Percentiles rank a stretch among this genome's conserved stretches.
These are phyloP conservation scores for Pipistrellus kuhlii DNA, from an alignment of 2,797 vertebrate species.

Conservation along the genomic window DNA sequence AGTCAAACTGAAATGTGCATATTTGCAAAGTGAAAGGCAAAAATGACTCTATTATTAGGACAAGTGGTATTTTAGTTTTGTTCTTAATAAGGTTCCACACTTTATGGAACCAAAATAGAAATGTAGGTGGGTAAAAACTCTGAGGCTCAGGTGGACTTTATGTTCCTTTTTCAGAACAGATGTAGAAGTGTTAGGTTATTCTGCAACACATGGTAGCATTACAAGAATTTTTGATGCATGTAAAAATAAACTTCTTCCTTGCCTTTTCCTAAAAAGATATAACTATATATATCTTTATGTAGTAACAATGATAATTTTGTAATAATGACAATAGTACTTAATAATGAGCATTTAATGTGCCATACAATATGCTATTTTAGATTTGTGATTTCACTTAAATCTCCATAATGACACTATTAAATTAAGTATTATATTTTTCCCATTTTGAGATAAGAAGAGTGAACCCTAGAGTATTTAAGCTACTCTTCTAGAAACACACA, in stretches of 20 bases:
- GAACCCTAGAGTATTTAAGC: not conserved
- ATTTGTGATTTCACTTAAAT: constrained; percentile 19
- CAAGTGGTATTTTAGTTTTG: constrained; percentile 20
- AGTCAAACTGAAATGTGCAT: not conserved
- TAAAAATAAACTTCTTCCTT: not conserved
- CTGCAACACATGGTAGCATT: not conserved
- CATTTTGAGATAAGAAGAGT: constrained; percentile 42
- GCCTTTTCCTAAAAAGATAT: not conserved
- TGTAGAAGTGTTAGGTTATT: not conserved
- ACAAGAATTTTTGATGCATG: not conserved
- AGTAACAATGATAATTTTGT: not conserved
- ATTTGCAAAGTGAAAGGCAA: constrained; percentile 40
- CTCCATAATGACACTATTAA: not conserved
- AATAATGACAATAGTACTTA: not conserved
- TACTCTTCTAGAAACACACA: not conserved
- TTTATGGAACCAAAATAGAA: constrained; percentile 18
- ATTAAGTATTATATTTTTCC: constrained; percentile 8
- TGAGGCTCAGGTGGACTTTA: not conserved
- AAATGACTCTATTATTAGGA: not conserved
- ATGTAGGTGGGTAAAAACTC: constrained; percentile 6
- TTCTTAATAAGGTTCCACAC: not conserved
- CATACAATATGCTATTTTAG: not conserved
- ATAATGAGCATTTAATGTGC: constrained; percentile 11
- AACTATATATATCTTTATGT: not conserved
- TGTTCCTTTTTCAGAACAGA: constrained; percentile 1